These are phyloP conservation scores for Spinus olivaceus DNA, from an alignment of 2,797 vertebrate genomes.

Conservation along the genomic window DNA sequence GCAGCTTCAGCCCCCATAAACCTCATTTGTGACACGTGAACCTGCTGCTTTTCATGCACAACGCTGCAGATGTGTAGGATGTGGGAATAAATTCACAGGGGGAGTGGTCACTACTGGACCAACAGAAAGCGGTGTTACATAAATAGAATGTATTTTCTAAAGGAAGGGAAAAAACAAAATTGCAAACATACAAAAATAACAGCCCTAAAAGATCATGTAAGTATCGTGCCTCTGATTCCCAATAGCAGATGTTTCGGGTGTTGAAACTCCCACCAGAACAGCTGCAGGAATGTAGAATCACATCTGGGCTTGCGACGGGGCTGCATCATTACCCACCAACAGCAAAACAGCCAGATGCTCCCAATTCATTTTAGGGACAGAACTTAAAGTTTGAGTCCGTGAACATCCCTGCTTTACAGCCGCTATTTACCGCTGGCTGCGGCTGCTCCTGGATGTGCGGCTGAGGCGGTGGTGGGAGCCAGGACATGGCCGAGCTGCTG, in stretches of 20 bases:
- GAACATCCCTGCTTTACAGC: conserved; percentile 29
- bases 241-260: conserved; percentile 78
- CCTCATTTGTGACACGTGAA: background rate
- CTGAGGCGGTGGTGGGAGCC: background rate
- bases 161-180: conserved; percentile 27
- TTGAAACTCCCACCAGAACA: conserved; percentile 80
- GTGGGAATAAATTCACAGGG: background rate
- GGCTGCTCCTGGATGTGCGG: background rate
- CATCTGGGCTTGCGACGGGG: conserved; percentile 75
- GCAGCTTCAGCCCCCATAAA: conserved; percentile 50
- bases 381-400: conserved; percentile 56
- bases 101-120: background rate
- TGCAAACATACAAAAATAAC: conserved; percentile 53
- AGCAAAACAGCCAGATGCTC: conserved; percentile 78
- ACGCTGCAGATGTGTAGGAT: fast-evolving
- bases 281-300: conserved; percentile 80
- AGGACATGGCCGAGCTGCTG: fast-evolving
- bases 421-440: background rate
- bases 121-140: background rate
- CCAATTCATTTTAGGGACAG: conserved; percentile 71
- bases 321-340: conserved; percentile 77
- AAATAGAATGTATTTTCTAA: conserved; percentile 62
- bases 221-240: conserved; percentile 71
- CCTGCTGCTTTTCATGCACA: background rate
- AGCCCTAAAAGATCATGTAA: conserved; percentile 71